Evolutionary conservation across 2,797 vertebrate genomes (phyloP).

Genomic region (Apodemus agrarius): DNA sequence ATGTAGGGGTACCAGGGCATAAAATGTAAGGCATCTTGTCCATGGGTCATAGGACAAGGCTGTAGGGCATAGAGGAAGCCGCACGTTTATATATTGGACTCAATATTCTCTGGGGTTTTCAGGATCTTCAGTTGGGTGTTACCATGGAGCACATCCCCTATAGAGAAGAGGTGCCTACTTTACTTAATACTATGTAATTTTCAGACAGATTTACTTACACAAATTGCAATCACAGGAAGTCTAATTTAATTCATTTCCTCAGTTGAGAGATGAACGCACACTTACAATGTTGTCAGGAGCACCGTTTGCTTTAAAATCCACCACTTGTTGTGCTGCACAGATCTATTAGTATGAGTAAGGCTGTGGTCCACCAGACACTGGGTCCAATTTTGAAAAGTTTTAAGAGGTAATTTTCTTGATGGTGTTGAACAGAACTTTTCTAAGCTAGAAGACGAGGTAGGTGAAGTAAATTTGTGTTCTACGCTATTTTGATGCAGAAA

Average conservation of each 20-base stretch:
- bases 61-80: neutral
- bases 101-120: neutral
- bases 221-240: neutral
- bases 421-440: neutral
- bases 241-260: neutral
- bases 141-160: neutral
- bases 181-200: neutral
- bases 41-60: neutral
- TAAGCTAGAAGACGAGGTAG: neutral
- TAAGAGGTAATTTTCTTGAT: neutral
- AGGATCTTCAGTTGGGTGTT: neutral
- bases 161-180: neutral
- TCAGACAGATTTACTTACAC: neutral
- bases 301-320: neutral
- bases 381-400: neutral
- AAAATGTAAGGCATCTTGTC: neutral
- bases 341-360: neutral
- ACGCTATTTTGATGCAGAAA: neutral
- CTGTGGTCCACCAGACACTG: neutral
- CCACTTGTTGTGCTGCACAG: neutral
- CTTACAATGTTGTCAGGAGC: neutral
- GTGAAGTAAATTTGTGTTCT: slow-evolving; percentile 9
- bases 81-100: too few relatives aligned
- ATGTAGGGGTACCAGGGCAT: neutral
- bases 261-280: neutral